phyloP scores from a whole-genome alignment of 1,140 invertebrate genomes.

The Drosophila quadrilineata region DNA sequence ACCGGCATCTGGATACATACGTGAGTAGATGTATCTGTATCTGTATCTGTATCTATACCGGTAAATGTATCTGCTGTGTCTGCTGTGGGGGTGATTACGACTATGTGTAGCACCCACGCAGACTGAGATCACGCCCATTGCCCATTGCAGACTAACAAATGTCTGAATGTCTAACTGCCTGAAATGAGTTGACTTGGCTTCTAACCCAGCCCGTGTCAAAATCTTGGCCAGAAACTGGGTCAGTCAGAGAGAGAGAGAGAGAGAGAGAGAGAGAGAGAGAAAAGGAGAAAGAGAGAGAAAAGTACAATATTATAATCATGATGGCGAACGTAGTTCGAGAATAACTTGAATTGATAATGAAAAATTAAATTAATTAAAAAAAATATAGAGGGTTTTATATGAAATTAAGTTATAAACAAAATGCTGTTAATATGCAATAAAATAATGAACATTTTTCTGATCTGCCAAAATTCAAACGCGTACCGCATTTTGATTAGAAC shows the following conservation, averaged over 20 bases:
- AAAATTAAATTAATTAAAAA: too few species aligned
- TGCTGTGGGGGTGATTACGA: slow-evolving; percentile 9
- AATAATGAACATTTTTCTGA: too few species aligned
- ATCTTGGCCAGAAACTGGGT: slow-evolving; percentile 32
- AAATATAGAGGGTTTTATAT: too few species aligned
- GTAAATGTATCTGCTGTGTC: neutral
- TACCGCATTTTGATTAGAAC: slow-evolving; percentile 73
- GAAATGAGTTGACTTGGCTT: slow-evolving; percentile 1
- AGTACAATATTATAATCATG: too few species aligned
- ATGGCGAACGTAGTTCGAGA: too few species aligned
- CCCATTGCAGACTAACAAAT: slow-evolving; percentile 10
- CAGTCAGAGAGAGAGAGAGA: slow-evolving; percentile 9
- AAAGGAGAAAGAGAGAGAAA: neutral
- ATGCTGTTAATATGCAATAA: too few species aligned
- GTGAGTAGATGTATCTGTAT: too few species aligned
- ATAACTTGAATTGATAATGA: too few species aligned
- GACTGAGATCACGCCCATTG: slow-evolving; percentile 2
- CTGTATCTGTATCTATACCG: neutral
- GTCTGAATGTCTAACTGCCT: slow-evolving; percentile 2
- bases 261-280: neutral
- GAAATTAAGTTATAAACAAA: too few species aligned
- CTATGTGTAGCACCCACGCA: neutral
- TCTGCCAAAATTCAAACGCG: too few species aligned
- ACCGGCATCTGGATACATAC: neutral
- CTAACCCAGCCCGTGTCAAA: slow-evolving; percentile 2